Conservation (phyloP, 2,888 invertebrate species). For the Physocephala rufipes region DNA sequence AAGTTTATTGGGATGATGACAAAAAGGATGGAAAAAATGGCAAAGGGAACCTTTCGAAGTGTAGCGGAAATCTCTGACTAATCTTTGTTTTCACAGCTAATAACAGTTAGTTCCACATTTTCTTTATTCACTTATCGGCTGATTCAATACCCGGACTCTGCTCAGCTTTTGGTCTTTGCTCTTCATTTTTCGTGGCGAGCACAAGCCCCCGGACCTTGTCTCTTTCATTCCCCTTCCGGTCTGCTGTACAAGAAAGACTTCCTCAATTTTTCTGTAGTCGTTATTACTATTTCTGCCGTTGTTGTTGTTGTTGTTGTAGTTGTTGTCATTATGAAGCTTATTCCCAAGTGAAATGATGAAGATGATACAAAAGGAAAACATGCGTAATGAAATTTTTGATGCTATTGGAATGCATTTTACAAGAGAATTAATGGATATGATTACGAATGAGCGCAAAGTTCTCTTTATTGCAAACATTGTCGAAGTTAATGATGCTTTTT, state of each 20-base stretch:
- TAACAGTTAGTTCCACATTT: conserved; percentile 31
- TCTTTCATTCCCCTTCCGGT: not conserved
- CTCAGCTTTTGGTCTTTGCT: not conserved
- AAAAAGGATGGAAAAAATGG: not conserved
- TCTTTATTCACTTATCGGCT: not conserved
- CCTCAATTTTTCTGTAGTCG: conserved; percentile 15
- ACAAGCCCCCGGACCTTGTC: not conserved
- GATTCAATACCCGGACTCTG: too few relatives aligned
- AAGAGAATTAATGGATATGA: conserved; percentile 19
- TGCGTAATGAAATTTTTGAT: conserved; percentile 18
- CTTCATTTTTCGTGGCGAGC: not conserved
- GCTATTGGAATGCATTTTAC: not conserved
- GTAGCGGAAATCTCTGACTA: conserved; percentile 29
- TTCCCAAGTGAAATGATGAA: not conserved
- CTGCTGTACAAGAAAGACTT: conserved; percentile 4
- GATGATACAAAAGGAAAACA: not conserved
- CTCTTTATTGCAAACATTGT: not conserved
- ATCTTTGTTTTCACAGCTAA: conserved; percentile 34
- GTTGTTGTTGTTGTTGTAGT: not conserved
- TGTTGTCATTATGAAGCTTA: conserved; percentile 1
- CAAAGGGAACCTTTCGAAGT: not conserved
- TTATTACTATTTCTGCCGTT: conserved; percentile 4
- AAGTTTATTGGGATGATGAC: not conserved
- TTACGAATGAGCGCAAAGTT: conserved; percentile 17
- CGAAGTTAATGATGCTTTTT: not conserved